Evolutionary conservation across 2,113 vertebrate genomes (phyloP), one percentile per base, ranked within the genome.

Genomic region (Lamprotornis superbus): DNA sequence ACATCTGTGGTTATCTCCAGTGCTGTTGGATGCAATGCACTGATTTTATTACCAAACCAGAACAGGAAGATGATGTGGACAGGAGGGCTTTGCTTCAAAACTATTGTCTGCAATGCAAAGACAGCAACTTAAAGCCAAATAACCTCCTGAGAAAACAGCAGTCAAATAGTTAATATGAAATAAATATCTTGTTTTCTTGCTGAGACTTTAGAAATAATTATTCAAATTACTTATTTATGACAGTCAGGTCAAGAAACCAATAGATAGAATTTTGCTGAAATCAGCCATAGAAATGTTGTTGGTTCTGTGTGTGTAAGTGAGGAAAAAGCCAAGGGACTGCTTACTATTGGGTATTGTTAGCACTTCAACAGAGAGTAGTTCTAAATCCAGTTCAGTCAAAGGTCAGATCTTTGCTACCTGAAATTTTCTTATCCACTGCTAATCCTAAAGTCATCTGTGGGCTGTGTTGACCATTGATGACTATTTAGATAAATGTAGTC

Each of bases 401-500:
- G 56, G 52, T 83, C 74, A 90, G n/a, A 39, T 52, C 46, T 93
- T 87, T 82, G 82, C 88, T 70, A 53, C 79, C 60, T 78, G 82
- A 82, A 67, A 33, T 65, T 52, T 60, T 70, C 46, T 59, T 78
- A 11, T 10, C 19, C 33, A 5, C 25, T 50, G 27, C 42, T 95
- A 37, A 87, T 95, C 70, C 59, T 59, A 59, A 91, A 93, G 85
- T 83, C 82, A 90, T 7, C 75, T 47, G 50, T 5, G 35, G 52
- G 30, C 63, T 93, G 39, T 77, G 71, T 88, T 96, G 78, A 94
- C 92, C 71, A 67, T 70, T 63, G 71, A 77, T 86, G 68, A 75
- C 87, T 90, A 46, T 87, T 94, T 87, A 77, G 83, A 69, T 73
- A 90, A 91, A 90, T 78, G 64, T 17, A 81, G 68, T 88, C 76